Conservation (phyloP, 2,888 invertebrate species). For the Microchrysa polita region DNA sequence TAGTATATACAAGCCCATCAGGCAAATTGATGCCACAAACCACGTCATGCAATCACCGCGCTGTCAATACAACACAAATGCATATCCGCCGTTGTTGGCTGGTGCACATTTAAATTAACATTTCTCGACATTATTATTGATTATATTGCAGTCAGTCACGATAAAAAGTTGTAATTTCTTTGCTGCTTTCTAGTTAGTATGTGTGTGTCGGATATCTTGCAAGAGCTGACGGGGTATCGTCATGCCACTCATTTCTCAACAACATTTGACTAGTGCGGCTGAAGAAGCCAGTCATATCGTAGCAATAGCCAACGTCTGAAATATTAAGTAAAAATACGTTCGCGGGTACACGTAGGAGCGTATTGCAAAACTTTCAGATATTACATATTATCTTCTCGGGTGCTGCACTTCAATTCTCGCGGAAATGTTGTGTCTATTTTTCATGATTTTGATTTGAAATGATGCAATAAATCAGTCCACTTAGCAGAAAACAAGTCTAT, state of each 20-base stretch:
- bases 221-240: not conserved
- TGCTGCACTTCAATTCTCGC: not conserved
- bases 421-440: slow-evolving; percentile 28
- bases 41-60: not conserved
- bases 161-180: slow-evolving; percentile 34
- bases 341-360: not conserved
- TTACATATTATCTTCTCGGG: not conserved
- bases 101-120: slow-evolving; percentile 37
- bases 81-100: slow-evolving; percentile 32
- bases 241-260: not conserved
- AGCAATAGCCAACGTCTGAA: not conserved
- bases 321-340: not conserved
- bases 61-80: slow-evolving; percentile 25
- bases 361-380: not conserved
- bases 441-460: slow-evolving; percentile 31
- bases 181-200: slow-evolving; percentile 15
- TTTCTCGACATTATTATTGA: slow-evolving; percentile 39
- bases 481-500: not conserved
- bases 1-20: too few relatives aligned
- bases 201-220: not conserved
- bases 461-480: slow-evolving; percentile 25
- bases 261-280: not conserved
- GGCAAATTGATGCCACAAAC: not conserved
- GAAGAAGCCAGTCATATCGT: not conserved
- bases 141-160: slow-evolving; percentile 42